Base-by-base conservation (phyloP, 2,888 invertebrate species). In the Stegana nigrithorax region DNA sequence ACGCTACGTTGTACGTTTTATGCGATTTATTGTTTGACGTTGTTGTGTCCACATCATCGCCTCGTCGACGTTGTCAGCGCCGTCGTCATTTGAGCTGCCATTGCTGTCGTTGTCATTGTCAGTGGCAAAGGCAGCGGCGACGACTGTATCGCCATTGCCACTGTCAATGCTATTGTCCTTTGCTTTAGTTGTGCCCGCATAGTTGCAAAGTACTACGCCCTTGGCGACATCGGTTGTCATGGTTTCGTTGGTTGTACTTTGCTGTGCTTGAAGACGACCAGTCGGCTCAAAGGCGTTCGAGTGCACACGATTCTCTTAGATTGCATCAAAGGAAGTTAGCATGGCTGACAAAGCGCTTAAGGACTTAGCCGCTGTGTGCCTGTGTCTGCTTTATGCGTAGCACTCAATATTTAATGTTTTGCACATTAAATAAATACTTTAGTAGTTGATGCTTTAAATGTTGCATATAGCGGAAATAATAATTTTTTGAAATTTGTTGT, bases 191-290 rank as follows among this genome's bases (percentile, higher is more conserved):
- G n/a, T n/a, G n/a, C n/a, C n/a, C n/a, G n/a, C n/a, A n/a, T n/a
- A n/a, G n/a, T n/a, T n/a, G n/a, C n/a, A n/a, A n/a, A n/a, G n/a
- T n/a, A n/a, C n/a, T n/a, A n/a, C n/a, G n/a, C n/a, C n/a, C n/a
- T n/a, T n/a, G n/a, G n/a, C n/a, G n/a, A n/a, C n/a, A n/a, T n/a
- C 14, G n/a, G 36, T 39, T 57, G 47, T 36, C n/a, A 56, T 21
- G 47, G 57, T 36, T 36, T 57, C 36, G 57, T 29, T 47, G 19
- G 26, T 47, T 57, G n/a, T 8, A 19, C 19, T 62, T 50, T 26
- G 39, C 57, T 50, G 27, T 19, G 10, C 47, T 12, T 47, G n/a
- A n/a, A n/a, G n/a, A n/a, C n/a, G n/a, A n/a, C n/a, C 45, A 39
- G 17, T 39, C 10, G 39, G 3, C n/a, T n/a, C n/a, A 14, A 39